A percentile compares a stretch with the other conserved stretches of the same genome.
These are phyloP conservation scores for Tapera naevia DNA, from an alignment of 2,797 vertebrate genomes.

Conservation along the genomic window DNA sequence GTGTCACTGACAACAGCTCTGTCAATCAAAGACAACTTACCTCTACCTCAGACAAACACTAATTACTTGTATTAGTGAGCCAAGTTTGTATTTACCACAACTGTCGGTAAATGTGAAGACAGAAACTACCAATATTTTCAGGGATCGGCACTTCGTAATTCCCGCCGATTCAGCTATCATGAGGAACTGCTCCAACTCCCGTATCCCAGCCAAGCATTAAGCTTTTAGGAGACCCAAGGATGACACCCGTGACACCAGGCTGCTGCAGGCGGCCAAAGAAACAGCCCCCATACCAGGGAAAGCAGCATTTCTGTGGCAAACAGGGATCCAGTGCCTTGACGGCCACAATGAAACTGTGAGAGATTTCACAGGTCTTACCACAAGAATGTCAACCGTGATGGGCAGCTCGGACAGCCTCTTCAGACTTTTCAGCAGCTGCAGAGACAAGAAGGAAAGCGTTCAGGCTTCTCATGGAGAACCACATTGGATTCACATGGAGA, in stretches of 20 bases:
- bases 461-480: neutral
- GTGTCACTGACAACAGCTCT: neutral
- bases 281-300: neutral
- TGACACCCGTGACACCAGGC: neutral
- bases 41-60: neutral
- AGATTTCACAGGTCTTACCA: conserved; percentile 83
- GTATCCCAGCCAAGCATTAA: neutral
- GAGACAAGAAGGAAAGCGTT: conserved; percentile 38
- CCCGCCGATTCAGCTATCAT: neutral
- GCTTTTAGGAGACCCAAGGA: neutral
- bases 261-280: neutral
- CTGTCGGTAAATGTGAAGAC: neutral
- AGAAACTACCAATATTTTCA: neutral
- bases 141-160: neutral
- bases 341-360: neutral
- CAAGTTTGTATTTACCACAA: neutral
- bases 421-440: conserved; percentile 90
- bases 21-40: neutral
- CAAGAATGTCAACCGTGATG: conserved; percentile 95
- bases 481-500: too few relatives aligned
- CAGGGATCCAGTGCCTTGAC: neutral
- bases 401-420: conserved; percentile 91
- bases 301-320: neutral
- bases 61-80: neutral
- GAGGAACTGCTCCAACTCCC: neutral